A percentile compares a stretch with the other conserved stretches of the same genome.
Conservation (phyloP, 1,140 invertebrate genomes). For the Reticulitermes speratus region DNA sequence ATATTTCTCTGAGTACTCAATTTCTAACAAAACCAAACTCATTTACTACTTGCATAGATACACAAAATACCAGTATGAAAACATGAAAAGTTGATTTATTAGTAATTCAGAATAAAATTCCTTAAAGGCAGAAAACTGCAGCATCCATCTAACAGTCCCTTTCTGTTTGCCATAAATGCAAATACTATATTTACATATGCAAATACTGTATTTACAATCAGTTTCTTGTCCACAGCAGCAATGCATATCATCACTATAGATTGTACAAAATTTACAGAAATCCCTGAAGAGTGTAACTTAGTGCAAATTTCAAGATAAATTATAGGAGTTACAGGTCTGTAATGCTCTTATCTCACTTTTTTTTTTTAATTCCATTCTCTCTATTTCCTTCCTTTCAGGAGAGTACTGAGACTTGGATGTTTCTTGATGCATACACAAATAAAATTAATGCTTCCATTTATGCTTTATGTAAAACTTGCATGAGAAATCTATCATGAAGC, state of each 20-base stretch:
- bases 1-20: background rate
- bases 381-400: background rate
- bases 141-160: background rate
- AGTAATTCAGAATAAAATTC: background rate
- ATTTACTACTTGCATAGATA: background rate
- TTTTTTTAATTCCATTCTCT: background rate
- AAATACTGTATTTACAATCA: background rate
- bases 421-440: background rate
- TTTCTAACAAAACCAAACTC: background rate
- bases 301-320: background rate
- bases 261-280: background rate
- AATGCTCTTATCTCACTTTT: background rate
- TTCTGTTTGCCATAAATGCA: background rate
- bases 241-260: background rate
- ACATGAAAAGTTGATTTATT: background rate
- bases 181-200: constrained; percentile 11
- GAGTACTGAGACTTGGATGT: background rate
- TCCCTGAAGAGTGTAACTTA: background rate
- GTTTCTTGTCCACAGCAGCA: background rate
- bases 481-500: background rate
- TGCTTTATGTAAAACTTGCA: background rate
- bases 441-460: constrained; percentile 18
- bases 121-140: background rate
- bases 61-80: background rate
- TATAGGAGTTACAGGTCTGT: background rate